These are phyloP conservation scores for Sphaeramia orbicularis DNA, from an alignment of 2,797 vertebrate genomes.

Conservation along the genomic window DNA sequence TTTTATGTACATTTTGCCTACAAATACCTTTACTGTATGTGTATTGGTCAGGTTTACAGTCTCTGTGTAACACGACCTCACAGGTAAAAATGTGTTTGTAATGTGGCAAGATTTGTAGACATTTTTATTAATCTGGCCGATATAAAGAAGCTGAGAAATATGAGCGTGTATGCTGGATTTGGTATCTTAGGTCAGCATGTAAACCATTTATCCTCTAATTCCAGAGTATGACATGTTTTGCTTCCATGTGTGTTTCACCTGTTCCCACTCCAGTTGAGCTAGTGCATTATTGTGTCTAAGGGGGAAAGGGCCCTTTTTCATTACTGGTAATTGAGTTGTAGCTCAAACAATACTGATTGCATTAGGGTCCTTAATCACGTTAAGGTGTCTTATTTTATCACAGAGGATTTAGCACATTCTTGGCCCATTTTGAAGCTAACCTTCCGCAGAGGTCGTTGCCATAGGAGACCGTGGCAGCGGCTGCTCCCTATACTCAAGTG, in stretches of 20 bases:
- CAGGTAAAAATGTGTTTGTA: no score
- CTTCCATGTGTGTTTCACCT: conserved; percentile 24
- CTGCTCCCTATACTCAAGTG: conserved; percentile 64
- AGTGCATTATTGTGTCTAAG: conserved; percentile 2
- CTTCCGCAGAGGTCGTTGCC: conserved; percentile 80
- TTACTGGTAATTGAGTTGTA: conserved; percentile 76
- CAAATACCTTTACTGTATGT: no score
- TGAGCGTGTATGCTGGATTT: not conserved
- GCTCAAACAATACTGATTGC: conserved; percentile 73
- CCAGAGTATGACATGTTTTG: not conserved
- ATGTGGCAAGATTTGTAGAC: no score
- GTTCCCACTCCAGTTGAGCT: conserved; percentile 25
- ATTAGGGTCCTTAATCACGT: conserved; percentile 74
- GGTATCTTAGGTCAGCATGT: conserved; percentile 11
- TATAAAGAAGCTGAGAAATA: not conserved
- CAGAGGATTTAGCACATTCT: conserved; percentile 70
- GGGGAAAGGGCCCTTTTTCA: conserved; percentile 61
- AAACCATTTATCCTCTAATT: conserved; percentile 5
- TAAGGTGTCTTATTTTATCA: conserved; percentile 77
- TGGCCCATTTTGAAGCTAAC: conserved; percentile 68
- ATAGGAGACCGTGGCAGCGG: conserved; percentile 62
- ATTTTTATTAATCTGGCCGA: no score
- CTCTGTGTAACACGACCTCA: no score
- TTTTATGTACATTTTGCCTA: no score
- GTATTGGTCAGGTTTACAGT: no score